Evolutionary conservation across 2,797 vertebrate genomes (phyloP), one percentile per base, ranked within the genome.

Genomic region (Diceros bicornis): DNA sequence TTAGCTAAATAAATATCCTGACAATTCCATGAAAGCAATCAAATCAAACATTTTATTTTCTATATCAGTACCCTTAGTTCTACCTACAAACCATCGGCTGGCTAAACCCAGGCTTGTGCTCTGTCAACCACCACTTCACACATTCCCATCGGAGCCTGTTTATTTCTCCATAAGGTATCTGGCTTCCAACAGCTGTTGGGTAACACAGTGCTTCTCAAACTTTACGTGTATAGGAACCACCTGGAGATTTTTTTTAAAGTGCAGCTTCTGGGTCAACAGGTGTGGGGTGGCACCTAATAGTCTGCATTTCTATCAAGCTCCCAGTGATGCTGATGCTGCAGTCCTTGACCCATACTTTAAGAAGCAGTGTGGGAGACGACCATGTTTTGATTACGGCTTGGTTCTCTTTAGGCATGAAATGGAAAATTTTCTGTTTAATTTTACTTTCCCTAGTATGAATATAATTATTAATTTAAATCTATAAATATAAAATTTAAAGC

Each of bases 1-100:
- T 52, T 77, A 91, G 6, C 62, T 94, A 81, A 95, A 89, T 77
- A 91, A 91, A 83, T 37, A 69, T 2, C 3, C 75, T 57, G 87
- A 75, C 50, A 52, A 47, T 3, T 74, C n/a, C 17, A n/a, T 3
- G n/a, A 79, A 86, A 47, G 16, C 2, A 10, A 89, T 47, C 55
- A 47, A 87, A n/a, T 34, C 34, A 41, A 32, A 78, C 72, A 82
- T 62, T 50, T 69, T 13, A 5, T 86, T 59, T 77, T 57, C 52
- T 32, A 8, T 17, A 23, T 21, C 3, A 8, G 41, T 27, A 21
- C 8, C 23, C 44, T 29, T 52, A 34, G n/a, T 75, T 47, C 69
- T 4, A 64, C 89, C 91, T 83, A n/a, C n/a, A 71, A 57, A 59
- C 74, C 14, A 11, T 66, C 75, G 81, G 69, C 88, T 37, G 69